Conservation (phyloP, 2,113 vertebrate genomes). For the Zosterops lateralis region DNA sequence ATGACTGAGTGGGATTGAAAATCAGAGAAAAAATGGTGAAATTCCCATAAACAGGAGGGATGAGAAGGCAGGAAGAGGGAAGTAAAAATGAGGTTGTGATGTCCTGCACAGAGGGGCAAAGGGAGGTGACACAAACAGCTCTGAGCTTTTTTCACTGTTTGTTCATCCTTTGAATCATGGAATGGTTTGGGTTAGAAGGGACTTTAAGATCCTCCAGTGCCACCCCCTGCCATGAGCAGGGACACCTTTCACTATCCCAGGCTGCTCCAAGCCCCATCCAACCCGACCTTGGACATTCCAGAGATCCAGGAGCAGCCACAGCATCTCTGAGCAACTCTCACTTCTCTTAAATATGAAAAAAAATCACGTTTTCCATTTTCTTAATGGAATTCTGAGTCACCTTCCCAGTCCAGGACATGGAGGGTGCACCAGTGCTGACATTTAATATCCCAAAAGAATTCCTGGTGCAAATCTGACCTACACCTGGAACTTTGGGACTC, state of each 20-base stretch:
- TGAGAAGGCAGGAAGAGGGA: background rate
- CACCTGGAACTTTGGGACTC: background rate
- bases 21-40: background rate
- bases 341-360: background rate
- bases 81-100: background rate
- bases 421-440: background rate
- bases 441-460: background rate
- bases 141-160: background rate
- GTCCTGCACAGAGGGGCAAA: background rate
- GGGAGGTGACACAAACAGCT: background rate
- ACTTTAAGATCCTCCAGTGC: background rate
- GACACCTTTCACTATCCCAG: background rate
- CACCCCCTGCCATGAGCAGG: background rate
- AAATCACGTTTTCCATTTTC: background rate
- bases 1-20: background rate
- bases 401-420: accelerated
- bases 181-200: background rate
- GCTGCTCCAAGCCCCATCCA: background rate
- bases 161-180: background rate
- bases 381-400: background rate
- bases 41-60: background rate
- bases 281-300: background rate
- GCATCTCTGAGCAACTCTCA: background rate
- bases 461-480: background rate
- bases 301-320: background rate